Conservation (phyloP, 2,797 vertebrate genomes). For the Micropoecilia bifurca region DNA sequence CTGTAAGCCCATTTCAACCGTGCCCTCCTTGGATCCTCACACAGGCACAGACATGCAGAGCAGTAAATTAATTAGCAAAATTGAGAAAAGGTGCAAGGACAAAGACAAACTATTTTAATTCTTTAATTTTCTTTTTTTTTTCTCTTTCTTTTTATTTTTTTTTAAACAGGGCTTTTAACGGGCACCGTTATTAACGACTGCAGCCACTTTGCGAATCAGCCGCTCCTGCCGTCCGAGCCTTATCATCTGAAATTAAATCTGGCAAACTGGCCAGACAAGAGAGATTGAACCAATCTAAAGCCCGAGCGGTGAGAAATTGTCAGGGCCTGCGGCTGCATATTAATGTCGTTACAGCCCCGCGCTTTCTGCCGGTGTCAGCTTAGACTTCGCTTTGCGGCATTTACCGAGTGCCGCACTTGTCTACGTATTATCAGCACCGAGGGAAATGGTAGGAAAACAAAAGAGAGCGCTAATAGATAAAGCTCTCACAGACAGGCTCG, state of each 20-base stretch:
- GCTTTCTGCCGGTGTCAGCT: slow-evolving; percentile 67
- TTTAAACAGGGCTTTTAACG: slow-evolving; percentile 49
- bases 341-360: slow-evolving; percentile 68
- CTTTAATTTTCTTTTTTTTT: slow-evolving; percentile 3
- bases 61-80: slow-evolving; percentile 27
- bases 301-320: slow-evolving; percentile 58
- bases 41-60: not conserved
- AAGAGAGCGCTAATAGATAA: slow-evolving; percentile 52
- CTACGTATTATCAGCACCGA: slow-evolving; percentile 19
- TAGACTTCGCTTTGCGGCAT: slow-evolving; percentile 61
- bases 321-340: slow-evolving; percentile 67
- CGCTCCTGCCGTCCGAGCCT: slow-evolving; percentile 65
- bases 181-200: slow-evolving; percentile 59
- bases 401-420: slow-evolving; percentile 45
- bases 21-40: not conserved
- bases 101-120: slow-evolving; percentile 30
- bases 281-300: slow-evolving; percentile 74
- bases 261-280: slow-evolving; percentile 70
- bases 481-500: slow-evolving; percentile 40
- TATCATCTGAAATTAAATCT: slow-evolving; percentile 78
- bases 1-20: slow-evolving; percentile 24
- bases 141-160: not conserved
- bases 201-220: slow-evolving; percentile 59
- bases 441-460: slow-evolving; percentile 52
- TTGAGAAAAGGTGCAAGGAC: slow-evolving; percentile 44